phyloP scores from a whole-genome alignment of 2,888 invertebrate genomes.

The Thysanoteuthis rhombus region DNA sequence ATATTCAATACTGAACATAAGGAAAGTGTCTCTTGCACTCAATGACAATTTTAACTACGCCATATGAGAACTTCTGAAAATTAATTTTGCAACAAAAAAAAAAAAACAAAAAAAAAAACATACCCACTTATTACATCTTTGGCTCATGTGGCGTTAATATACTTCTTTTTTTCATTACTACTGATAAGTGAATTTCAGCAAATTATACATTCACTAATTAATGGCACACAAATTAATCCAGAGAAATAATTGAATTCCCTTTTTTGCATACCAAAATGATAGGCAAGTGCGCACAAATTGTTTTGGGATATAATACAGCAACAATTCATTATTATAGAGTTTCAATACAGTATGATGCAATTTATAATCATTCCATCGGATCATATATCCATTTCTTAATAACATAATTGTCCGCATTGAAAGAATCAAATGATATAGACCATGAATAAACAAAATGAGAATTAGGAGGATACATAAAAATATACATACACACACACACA shows the following conservation, averaged over 20 bases:
- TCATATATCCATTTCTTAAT: no score
- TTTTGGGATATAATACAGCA: neutral
- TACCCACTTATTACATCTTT: neutral
- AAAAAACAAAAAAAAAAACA: no score
- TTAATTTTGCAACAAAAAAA: neutral
- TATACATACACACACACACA: no score
- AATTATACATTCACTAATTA: neutral
- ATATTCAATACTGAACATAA: neutral
- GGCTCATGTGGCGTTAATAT: neutral
- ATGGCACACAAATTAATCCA: no score
- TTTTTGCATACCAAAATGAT: neutral
- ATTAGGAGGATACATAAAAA: no score
- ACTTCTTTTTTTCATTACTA: neutral
- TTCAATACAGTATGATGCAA: no score
- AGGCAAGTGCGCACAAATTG: neutral
- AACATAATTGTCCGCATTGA: no score
- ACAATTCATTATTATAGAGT: neutral
- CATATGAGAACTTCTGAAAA: no score
- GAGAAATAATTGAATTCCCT: no score
- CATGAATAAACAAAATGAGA: no score
- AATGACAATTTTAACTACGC: no score
- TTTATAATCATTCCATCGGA: neutral
- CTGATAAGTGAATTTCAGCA: neutral
- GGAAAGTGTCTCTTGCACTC: neutral
- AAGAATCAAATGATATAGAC: no score